Base-by-base conservation (phyloP, 2,888 invertebrate genomes). In the Phalangium opilio region DNA sequence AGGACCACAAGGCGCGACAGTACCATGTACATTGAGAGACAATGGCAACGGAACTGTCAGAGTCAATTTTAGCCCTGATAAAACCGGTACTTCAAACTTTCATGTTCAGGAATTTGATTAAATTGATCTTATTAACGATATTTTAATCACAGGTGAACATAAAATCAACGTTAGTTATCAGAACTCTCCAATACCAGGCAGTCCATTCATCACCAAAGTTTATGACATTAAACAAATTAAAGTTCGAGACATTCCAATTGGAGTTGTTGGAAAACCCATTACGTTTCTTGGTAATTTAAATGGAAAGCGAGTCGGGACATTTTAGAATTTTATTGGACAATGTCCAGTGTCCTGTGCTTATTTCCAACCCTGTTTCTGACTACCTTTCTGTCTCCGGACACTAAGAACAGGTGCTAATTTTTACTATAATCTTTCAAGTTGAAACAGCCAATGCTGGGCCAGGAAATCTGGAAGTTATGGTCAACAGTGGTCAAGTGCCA, bases 381-480 rank as follows among this genome's bases (percentile, higher is more conserved):
- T n/a, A n/a, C n/a, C n/a, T n/a, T n/a, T n/a, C n/a, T n/a, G n/a
- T n/a, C n/a, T n/a, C n/a, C n/a, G n/a, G n/a, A n/a, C n/a, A n/a
- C n/a, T n/a, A n/a, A n/a, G n/a, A n/a, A n/a, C n/a, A n/a, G n/a
- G n/a, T n/a, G n/a, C n/a, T 41, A 41, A 41, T 14, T 19, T 19
- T 17, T 27, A 7, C 8, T 27, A 7, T 27, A 27, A 27, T 27
- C 33, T 40, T 58, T 56, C 8, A 62, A 85, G 90, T 98, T 64
- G 96, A 98, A 69, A 96, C 96, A 12, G 87, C 90, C 63, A 87
- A 91, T 67, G 96, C 96, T 3, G 98, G 96, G 15, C 91, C 96
- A 1, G 98, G 98, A 18, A 96, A 98, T 68, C 72, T 98, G 39
- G 96, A 98, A 68, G 96, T 98, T 50, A 91, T 93, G 0, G 95